Percentiles rank a stretch among this genome's conserved stretches.
Evolutionary conservation across 2,888 invertebrate genomes (phyloP).

Genomic region (Eupithecia tripunctaria): DNA sequence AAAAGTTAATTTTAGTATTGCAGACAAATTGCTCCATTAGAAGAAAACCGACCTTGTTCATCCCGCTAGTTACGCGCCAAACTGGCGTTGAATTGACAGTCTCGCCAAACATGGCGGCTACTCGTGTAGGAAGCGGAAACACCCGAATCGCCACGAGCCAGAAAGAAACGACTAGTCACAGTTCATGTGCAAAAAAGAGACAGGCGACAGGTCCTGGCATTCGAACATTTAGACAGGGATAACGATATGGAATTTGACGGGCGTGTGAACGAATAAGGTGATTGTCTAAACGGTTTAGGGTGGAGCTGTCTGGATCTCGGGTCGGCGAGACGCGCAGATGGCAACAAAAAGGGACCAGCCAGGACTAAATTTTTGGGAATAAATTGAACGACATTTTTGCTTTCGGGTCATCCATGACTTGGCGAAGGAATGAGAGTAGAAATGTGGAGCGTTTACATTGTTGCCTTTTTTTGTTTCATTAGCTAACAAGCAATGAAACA

Average conservation of each 20-base stretch:
- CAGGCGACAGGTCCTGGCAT: constrained; percentile 73
- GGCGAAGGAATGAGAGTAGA: constrained; percentile 50
- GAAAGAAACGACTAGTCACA: constrained; percentile 75
- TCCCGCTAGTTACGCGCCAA: constrained; percentile 78
- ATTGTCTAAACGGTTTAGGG: constrained; percentile 81
- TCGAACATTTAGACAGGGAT: constrained; percentile 75
- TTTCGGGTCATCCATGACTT: constrained; percentile 50
- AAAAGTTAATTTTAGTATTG: constrained; percentile 42
- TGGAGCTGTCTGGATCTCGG: constrained; percentile 83
- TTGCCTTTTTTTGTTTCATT: background rate
- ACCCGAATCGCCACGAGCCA: constrained; percentile 80
- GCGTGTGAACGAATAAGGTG: constrained; percentile 76
- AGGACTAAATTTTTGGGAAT: constrained; percentile 79
- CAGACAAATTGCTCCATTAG: constrained; percentile 57
- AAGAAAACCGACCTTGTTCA: constrained; percentile 75
- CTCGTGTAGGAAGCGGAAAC: constrained; percentile 82
- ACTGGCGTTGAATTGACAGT: constrained; percentile 82
- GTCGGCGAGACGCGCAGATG: constrained; percentile 78
- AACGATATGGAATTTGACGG: constrained; percentile 68
- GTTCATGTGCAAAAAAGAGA: constrained; percentile 75
- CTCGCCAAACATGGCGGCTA: constrained; percentile 83
- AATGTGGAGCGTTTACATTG: constrained; percentile 40
- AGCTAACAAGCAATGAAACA: background rate
- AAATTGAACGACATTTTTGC: constrained; percentile 84
- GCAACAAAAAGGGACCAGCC: constrained; percentile 80